phyloP scores from a whole-genome alignment of 2,888 invertebrate species.

The Leuctra nigra region DNA sequence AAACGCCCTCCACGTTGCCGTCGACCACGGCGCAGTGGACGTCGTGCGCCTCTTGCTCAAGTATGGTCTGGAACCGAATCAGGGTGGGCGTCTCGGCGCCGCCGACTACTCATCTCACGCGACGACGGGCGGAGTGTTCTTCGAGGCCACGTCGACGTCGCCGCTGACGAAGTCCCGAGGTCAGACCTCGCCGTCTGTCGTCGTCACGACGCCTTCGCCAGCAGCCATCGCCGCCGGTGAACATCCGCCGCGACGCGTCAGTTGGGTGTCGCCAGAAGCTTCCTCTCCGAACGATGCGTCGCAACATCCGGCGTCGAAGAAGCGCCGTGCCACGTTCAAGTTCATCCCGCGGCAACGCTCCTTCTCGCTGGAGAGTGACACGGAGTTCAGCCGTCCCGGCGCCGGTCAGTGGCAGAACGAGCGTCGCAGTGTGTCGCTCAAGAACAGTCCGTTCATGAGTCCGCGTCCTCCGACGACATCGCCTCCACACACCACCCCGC shows the following conservation, averaged over 20 bases:
- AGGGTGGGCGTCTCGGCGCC: slow-evolving; percentile 40
- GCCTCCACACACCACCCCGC: slow-evolving; percentile 24
- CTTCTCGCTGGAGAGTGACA: slow-evolving; percentile 38
- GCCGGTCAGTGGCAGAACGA: slow-evolving; percentile 33
- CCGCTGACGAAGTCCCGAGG: neutral
- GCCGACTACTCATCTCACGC: slow-evolving; percentile 21
- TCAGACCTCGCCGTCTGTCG: slow-evolving; percentile 20
- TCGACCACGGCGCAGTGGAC: slow-evolving; percentile 49
- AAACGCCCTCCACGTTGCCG: slow-evolving; percentile 51
- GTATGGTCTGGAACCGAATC: slow-evolving; percentile 50
- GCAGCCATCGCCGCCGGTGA: slow-evolving; percentile 20
- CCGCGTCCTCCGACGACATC: slow-evolving; percentile 29
- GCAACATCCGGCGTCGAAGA: slow-evolving; percentile 19
- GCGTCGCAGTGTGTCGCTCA: slow-evolving; percentile 36
- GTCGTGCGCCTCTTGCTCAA: slow-evolving; percentile 47
- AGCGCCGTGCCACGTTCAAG: slow-evolving; percentile 29
- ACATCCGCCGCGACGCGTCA: slow-evolving; percentile 32
- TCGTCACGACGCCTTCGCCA: neutral
- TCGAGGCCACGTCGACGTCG: slow-evolving; percentile 17
- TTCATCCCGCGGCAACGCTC: slow-evolving; percentile 34
- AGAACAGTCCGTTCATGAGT: slow-evolving; percentile 36
- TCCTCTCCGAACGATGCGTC: slow-evolving; percentile 6
- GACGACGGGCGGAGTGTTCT: slow-evolving; percentile 14
- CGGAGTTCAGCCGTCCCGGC: slow-evolving; percentile 32
- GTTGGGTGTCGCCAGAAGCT: slow-evolving; percentile 32